Base-by-base conservation (phyloP, 1,140 invertebrate species). In the Holcopasites calliopsidis region DNA sequence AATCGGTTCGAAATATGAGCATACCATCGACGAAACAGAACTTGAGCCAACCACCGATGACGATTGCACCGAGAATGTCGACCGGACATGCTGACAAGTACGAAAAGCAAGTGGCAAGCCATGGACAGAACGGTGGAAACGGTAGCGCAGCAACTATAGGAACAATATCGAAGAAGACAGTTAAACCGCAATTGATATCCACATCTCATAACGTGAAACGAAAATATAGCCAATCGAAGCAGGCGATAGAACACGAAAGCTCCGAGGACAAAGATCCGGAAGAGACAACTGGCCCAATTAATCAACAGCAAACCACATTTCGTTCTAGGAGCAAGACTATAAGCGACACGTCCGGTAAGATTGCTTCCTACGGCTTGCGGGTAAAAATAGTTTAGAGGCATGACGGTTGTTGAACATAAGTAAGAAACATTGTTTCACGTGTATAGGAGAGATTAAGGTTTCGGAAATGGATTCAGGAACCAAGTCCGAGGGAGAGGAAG, bases 1-100 rank as follows among this genome's bases (percentile, higher is more conserved):
- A 99, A 91, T 97, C 96, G 70, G 97, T 98, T 13, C 94, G 97
- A 79, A 98, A 98, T 86, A 98, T 98, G 97, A 97, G 95, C 85
- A 96, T 98, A 91, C 97, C 97, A 73, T 94, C 95, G 75, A 95
- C 94, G 40, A 95, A 96, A 82, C 95, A 94, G 47, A 85, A 87
- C 66, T 31, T 91, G 3, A 84, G 76, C 3, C 91, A 92, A 58
- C 85, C 89, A 33, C 74, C 90, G 28, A 91, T 92, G 84, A 88
- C 89, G 52, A 87, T 91, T 55, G 79, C 89, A 0, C 86, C 86
- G 21, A 88, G 90, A 0, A 90, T 91, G 88, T 89, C 89, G 2
- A 86, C 85, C 1, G 86, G 89, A 3, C 90, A 90, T 13, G 83
- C 90, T n/a, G 91, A 92, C 6, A 92, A 91, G 70, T 91, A 88